These are phyloP conservation scores for Turnix velox DNA, from an alignment of 2,113 vertebrate genomes.

Conservation along the genomic window DNA sequence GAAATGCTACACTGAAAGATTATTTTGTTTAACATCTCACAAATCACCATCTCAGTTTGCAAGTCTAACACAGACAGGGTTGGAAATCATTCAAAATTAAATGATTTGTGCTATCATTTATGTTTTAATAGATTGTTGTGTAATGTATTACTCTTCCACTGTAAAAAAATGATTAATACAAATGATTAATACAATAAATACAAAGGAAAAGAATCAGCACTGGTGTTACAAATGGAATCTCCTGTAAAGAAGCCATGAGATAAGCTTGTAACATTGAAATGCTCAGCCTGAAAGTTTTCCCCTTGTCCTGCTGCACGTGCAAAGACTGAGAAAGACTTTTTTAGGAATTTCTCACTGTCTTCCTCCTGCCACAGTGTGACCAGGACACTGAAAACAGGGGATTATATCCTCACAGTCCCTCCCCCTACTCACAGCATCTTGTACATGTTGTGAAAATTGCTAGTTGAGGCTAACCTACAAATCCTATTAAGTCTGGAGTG, in stretches of 20 bases:
- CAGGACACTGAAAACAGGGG: background rate
- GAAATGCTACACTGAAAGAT: background rate
- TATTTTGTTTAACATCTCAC: background rate
- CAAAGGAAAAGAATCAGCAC: background rate
- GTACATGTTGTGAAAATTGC: background rate
- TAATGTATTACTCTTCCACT: background rate
- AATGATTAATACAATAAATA: too few species aligned
- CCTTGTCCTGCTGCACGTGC: rapidly evolving
- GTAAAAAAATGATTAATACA: too few species aligned
- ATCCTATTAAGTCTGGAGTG: constrained; percentile 47
- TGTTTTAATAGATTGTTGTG: background rate
- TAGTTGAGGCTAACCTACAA: background rate
- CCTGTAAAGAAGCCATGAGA: background rate
- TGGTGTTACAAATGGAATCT: background rate
- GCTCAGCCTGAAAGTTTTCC: background rate
- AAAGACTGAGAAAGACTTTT: background rate
- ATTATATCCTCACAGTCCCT: background rate
- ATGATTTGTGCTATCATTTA: background rate
- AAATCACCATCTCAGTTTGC: background rate
- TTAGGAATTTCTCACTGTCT: background rate
- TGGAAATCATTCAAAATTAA: background rate
- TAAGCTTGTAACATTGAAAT: background rate
- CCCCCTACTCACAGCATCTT: background rate
- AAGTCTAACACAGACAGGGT: background rate
- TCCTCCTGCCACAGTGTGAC: background rate